Evolutionary conservation across 1,140 invertebrate genomes (phyloP).

Genomic region (Drosophila tani): DNA sequence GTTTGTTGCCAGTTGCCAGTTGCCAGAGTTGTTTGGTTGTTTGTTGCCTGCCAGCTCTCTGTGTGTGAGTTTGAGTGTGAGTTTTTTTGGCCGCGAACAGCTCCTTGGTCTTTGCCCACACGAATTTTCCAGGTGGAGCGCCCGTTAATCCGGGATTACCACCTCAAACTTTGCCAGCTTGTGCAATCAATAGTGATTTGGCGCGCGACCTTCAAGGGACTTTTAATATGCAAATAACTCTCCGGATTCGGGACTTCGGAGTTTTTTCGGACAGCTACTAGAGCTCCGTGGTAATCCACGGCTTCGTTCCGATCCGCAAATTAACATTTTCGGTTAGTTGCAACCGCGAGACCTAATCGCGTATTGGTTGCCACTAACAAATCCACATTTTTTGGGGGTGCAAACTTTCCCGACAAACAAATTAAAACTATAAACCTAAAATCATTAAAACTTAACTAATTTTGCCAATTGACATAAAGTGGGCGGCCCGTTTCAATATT

Average conservation of each 20-base stretch:
- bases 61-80: neutral
- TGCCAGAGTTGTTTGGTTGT: slow-evolving; percentile 8
- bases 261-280: neutral
- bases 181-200: slow-evolving; percentile 23
- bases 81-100: neutral
- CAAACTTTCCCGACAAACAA: slow-evolving; percentile 8
- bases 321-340: slow-evolving; percentile 27
- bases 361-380: slow-evolving; percentile 6
- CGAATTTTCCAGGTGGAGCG: slow-evolving; percentile 17
- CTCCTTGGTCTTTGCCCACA: slow-evolving; percentile 10
- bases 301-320: slow-evolving; percentile 15
- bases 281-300: neutral
- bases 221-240: slow-evolving; percentile 24
- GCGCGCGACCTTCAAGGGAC: slow-evolving; percentile 17
- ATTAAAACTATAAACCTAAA: slow-evolving; percentile 20
- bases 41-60: slow-evolving; percentile 4
- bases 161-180: slow-evolving; percentile 15
- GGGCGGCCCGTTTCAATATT: slow-evolving; percentile 1
- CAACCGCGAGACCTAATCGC: slow-evolving; percentile 3
- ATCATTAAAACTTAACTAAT: slow-evolving; percentile 23
- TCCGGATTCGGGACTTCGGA: neutral
- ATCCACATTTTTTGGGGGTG: neutral
- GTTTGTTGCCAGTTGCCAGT: slow-evolving; percentile 14
- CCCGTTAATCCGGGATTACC: slow-evolving; percentile 17
- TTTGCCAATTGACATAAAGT: slow-evolving; percentile 4